Conservation (phyloP, 2,797 vertebrate genomes). For the Poecilia gillii region DNA sequence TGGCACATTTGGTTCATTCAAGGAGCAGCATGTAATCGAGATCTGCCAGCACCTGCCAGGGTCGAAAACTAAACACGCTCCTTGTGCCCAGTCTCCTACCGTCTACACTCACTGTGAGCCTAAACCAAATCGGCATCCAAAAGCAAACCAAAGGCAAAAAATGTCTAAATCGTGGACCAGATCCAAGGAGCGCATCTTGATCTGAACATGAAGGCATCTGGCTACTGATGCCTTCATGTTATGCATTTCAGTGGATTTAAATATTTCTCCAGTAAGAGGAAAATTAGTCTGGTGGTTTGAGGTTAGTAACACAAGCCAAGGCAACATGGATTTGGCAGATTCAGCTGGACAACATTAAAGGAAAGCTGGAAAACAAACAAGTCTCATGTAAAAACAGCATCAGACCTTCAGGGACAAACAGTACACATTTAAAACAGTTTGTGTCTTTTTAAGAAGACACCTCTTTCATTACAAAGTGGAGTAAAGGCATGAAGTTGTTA, state of each 20-base stretch:
- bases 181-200: slow-evolving; percentile 27
- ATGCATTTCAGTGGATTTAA: slow-evolving; percentile 41
- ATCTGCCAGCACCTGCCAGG: slow-evolving; percentile 21
- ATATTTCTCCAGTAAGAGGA: slow-evolving; percentile 35
- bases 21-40: slow-evolving; percentile 50
- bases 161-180: slow-evolving; percentile 18
- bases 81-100: slow-evolving; percentile 37
- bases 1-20: slow-evolving; percentile 53
- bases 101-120: slow-evolving; percentile 26
- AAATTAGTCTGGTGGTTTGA: slow-evolving; percentile 53
- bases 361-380: slow-evolving; percentile 31
- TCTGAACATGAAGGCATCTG: slow-evolving; percentile 38
- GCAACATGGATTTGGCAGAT: slow-evolving; percentile 30
- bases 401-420: background rate
- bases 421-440: background rate
- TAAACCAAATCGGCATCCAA: slow-evolving; percentile 21
- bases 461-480: background rate
- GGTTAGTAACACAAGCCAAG: slow-evolving; percentile 53
- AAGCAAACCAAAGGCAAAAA: slow-evolving; percentile 7
- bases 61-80: slow-evolving; percentile 33
- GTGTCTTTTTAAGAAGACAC: background rate
- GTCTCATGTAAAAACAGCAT: slow-evolving; percentile 20
- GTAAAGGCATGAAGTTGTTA: background rate
- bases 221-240: slow-evolving; percentile 51
- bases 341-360: slow-evolving; percentile 39